Evolutionary conservation across 1,140 invertebrate genomes (phyloP), one percentile per base, ranked within the genome.

Genomic region (Trypoxylus dichotomus): DNA sequence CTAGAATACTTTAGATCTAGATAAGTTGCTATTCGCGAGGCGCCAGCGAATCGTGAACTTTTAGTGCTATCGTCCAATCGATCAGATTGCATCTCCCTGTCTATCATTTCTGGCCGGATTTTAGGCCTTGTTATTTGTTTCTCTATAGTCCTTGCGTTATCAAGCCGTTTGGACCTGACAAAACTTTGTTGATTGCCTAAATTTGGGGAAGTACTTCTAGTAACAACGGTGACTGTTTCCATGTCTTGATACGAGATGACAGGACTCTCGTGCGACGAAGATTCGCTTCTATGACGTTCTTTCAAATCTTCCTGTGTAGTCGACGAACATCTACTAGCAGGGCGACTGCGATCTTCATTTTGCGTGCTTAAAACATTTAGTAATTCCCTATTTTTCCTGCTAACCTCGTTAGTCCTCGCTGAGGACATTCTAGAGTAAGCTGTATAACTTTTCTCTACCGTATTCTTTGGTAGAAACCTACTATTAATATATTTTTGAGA

Each of bases 191-290:
- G 74, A n/a, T 90, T 89, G 1, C 92, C 92, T 1, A 92, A 90
- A 0, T 91, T 93, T 1, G 94, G 94, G 8, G 93, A 95, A 1
- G 94, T 95, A 43, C 91, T 91, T 80, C 94, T 87, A 0, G 92
- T 94, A 0, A 93, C 87, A 21, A 94, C 89, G 5, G 88, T 89
- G 5, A 94, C 82, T 1, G 89, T 90, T 29, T 89, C 83, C 71
- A 88, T 86, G 13, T 88, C 87, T 7, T 74, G 27, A 41, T 76
- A 76, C 0, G 75, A 74, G 42, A 29, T 74, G 43, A 75, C 75
- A n/a, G 42, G 24, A 32, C 43, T 72, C 47, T 58, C 74, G 11
- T 7, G 27, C 13, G 5, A 8, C 2, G 32, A 37, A 7, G 32
- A 37, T 37, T 37, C 32, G 10, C 24, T 27, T 19, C 24, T 74